A percentile compares a stretch with the other conserved stretches of the same genome.
phyloP scores from a whole-genome alignment of 1,140 invertebrate species.

The Trichonephila clavata region DNA sequence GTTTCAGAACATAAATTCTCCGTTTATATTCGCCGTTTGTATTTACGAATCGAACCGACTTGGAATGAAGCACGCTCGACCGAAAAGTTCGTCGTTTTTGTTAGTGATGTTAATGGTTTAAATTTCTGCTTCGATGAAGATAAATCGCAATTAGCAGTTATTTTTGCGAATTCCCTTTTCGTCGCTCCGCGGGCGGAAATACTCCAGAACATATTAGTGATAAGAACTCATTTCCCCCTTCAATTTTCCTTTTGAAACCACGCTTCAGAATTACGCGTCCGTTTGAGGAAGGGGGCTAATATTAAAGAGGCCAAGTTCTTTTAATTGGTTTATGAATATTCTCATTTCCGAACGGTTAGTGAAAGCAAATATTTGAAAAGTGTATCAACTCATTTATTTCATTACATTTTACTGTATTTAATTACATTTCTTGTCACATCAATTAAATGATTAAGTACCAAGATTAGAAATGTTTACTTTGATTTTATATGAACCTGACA shows the following conservation, averaged over 20 bases:
- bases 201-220: constrained; percentile 2
- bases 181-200: constrained; percentile 12
- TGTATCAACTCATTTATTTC: constrained; percentile 3
- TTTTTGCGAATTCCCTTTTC: constrained; percentile 49
- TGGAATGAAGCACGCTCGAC: not conserved
- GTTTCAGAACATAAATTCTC: constrained; percentile 59
- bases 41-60: constrained; percentile 31
- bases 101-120: constrained; percentile 54
- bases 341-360: constrained; percentile 19
- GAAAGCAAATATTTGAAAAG: constrained; percentile 19
- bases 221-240: constrained; percentile 6
- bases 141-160: constrained; percentile 65
- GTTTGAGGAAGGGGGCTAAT: not conserved
- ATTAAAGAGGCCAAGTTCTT: constrained; percentile 28
- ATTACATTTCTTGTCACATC: constrained; percentile 31
- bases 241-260: not conserved
- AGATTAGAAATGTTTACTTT: not conserved
- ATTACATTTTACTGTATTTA: constrained; percentile 20
- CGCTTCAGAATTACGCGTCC: not conserved
- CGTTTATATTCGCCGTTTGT: constrained; percentile 43
- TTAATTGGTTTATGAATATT: constrained; percentile 40
- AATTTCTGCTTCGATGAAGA: constrained; percentile 57
- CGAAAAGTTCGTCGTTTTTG: constrained; percentile 29
- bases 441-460: constrained; percentile 35
- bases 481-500: constrained; percentile 13